Percentiles rank a stretch among this genome's conserved stretches.
phyloP scores from a whole-genome alignment of 2,797 vertebrate genomes.

The Crax fasciolata region DNA sequence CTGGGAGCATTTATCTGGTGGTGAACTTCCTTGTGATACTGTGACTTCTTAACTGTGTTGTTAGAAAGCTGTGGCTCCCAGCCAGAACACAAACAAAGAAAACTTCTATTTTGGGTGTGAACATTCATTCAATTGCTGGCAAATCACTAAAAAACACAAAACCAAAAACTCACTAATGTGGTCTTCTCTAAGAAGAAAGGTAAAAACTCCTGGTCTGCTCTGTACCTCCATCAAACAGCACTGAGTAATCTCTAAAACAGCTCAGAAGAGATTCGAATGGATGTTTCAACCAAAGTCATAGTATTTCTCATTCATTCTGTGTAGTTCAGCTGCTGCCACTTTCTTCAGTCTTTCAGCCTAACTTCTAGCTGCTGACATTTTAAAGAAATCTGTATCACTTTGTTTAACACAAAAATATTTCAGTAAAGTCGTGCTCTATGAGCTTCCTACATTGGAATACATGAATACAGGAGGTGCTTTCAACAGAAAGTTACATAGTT shows the following conservation, averaged over 20 bases:
- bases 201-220: conserved; percentile 13
- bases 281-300: neutral
- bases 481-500: conserved; percentile 82
- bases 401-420: conserved; percentile 66
- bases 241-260: neutral
- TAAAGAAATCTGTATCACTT: conserved; percentile 56
- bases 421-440: conserved; percentile 69
- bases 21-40: neutral
- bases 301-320: conserved; percentile 9
- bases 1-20: neutral
- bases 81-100: neutral
- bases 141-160: conserved; percentile 43
- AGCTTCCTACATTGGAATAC: conserved; percentile 81
- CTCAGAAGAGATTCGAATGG: neutral
- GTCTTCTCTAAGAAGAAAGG: conserved; percentile 58
- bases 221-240: neutral
- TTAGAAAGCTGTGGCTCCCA: neutral
- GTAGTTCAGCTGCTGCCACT: conserved; percentile 3
- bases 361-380: conserved; percentile 30
- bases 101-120: neutral
- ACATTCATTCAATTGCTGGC: neutral
- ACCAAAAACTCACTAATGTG: neutral
- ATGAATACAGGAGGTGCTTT: conserved; percentile 78
- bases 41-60: neutral
- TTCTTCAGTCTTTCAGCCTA: conserved; percentile 23